Conservation (phyloP, 2,113 vertebrate species). For the Ia io region DNA sequence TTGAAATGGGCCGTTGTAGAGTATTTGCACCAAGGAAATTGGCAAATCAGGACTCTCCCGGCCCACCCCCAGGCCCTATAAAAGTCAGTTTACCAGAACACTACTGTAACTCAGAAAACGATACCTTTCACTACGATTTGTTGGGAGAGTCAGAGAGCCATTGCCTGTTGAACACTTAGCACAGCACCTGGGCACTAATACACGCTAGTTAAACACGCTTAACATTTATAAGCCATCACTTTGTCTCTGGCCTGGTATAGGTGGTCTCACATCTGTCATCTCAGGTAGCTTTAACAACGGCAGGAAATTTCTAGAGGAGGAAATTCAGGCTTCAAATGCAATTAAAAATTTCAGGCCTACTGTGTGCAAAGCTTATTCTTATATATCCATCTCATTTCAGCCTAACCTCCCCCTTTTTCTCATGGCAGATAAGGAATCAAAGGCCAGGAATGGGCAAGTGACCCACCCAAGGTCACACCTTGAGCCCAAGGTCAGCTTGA, state of each 20-base stretch:
- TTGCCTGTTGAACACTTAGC: background rate
- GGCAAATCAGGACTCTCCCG: background rate
- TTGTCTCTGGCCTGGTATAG: background rate
- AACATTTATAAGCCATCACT: background rate
- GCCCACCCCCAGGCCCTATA: no score
- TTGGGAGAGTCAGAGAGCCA: background rate
- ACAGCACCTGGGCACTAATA: background rate
- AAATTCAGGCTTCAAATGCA: constrained; percentile 9
- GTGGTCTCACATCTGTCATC: background rate
- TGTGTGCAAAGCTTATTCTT: background rate
- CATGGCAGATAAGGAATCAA: background rate
- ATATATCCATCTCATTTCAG: background rate
- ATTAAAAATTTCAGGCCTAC: background rate
- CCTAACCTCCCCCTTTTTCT: background rate
- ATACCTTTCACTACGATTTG: background rate
- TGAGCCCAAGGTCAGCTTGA: background rate
- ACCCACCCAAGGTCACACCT: background rate
- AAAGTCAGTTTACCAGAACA: background rate
- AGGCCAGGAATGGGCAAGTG: background rate
- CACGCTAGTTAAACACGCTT: background rate
- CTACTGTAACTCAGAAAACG: background rate
- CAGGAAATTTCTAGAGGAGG: background rate
- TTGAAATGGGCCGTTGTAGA: background rate
- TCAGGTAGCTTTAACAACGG: background rate
- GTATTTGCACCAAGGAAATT: background rate